Base-by-base conservation (phyloP, 2,888 invertebrate genomes). In the Pseudolycoriella hygida region DNA sequence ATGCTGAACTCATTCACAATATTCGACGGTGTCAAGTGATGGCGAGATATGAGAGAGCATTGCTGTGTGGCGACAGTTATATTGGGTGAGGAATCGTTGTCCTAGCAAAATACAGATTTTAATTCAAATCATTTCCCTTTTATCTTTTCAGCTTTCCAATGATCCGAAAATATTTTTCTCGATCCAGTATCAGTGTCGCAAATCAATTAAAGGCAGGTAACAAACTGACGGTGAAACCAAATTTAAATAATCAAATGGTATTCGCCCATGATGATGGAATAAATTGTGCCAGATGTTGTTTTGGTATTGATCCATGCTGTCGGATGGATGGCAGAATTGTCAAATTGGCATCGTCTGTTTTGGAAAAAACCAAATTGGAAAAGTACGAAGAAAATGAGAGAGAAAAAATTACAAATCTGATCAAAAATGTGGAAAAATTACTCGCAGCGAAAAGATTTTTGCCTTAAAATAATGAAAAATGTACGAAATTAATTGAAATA, bases 1-100 rank as follows among this genome's bases (percentile, higher is more conserved):
- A 85, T 54, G 85, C 87, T 0, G 85, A 87, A 58, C 67, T 87
- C 2, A 79, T 86, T 1, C 80, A 81, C 1, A 75, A 80, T 49
- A 75, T 84, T 45, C 76, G 81, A 3, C 70, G 82, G 51, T 73
- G 82, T 4, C 74, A 76, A 56, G 65, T 86, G 31, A 71, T 87
- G 48, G 71, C 76, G 12, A 81, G 84, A 52, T 76, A 83, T 47
- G 87, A 87, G 60, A 74, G 73, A 46, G 73, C 83, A 44, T 63
- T 80, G 1, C 67, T 80, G 10, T 79, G 77, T 2, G 71, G 71
- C 3, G 25, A 31, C 31, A 30, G 10, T 17, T 42, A 14, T 2
- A 30, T 42, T 17, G 31, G 42, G 42, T 42, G 31, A 30, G 30
- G 30, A 15, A 41, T 5, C 12, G 8, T 25, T 14, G 10, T 41